Conservation (phyloP, 37 sponge, comb jelly and placozoan genomes). For the Chondrilla cf. caribensis region DNA sequence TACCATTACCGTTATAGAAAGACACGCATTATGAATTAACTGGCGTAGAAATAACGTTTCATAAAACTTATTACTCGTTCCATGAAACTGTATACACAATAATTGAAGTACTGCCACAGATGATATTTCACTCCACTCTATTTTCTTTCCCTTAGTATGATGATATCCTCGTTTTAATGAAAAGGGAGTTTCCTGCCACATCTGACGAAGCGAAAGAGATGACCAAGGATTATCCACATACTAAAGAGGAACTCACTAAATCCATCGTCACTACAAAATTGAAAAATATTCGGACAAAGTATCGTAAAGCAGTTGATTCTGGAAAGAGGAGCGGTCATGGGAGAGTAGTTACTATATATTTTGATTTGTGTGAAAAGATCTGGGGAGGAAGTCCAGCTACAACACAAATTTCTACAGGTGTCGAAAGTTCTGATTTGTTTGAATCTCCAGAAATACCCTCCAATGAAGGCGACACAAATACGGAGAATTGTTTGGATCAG, state of each 20-base stretch:
- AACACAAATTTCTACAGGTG: not conserved
- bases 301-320: slow-evolving; percentile 10
- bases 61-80: no score
- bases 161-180: no score
- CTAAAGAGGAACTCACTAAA: slow-evolving; percentile 6
- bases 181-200: no score
- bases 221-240: slow-evolving; percentile 22
- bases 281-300: not conserved
- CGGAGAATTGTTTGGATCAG: no score
- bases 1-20: no score
- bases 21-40: no score
- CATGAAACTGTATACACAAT: no score
- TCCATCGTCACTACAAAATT: slow-evolving; percentile 5
- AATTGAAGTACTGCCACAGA: no score
- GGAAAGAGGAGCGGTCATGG: slow-evolving; percentile 20
- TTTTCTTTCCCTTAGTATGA: not conserved
- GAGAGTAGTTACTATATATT: slow-evolving; percentile 19
- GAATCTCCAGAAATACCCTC: not conserved
- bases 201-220: not conserved
- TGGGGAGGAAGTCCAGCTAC: slow-evolving; percentile 21
- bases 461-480: not conserved
- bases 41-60: no score
- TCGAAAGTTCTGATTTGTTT: not conserved
- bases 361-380: slow-evolving; percentile 14
- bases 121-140: no score